phyloP scores from a whole-genome alignment of 2,888 invertebrate genomes.

The Apoderus coryli region DNA sequence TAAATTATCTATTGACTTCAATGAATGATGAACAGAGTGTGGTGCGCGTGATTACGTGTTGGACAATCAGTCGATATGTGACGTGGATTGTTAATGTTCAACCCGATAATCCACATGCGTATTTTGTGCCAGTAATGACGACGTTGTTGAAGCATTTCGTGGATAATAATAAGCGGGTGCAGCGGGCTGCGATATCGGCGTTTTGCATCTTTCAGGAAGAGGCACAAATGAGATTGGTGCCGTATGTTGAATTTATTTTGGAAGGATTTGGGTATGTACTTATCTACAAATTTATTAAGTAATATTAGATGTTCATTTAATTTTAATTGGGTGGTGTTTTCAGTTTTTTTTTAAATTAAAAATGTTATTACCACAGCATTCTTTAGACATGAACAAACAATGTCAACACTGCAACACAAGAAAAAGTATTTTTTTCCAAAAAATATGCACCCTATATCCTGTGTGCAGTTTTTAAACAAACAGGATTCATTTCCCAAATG shows the following conservation, averaged over 20 bases:
- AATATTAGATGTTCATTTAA: too few species aligned
- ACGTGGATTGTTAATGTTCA: slow-evolving; percentile 59
- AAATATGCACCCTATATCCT: too few species aligned
- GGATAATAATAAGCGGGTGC: slow-evolving; percentile 61
- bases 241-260: slow-evolving; percentile 54
- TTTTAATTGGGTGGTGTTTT: too few species aligned
- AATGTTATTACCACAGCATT: too few species aligned
- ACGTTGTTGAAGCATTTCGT: slow-evolving; percentile 52
- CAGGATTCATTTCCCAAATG: too few species aligned
- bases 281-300: too few species aligned
- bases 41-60: slow-evolving; percentile 62
- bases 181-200: slow-evolving; percentile 64
- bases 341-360: too few species aligned
- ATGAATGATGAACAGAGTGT: slow-evolving; percentile 53
- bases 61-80: slow-evolving; percentile 62
- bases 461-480: too few species aligned
- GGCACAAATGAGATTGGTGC: slow-evolving; percentile 56
- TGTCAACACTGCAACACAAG: too few species aligned
- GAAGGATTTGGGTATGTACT: slow-evolving; percentile 50
- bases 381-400: too few species aligned
- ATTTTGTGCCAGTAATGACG: slow-evolving; percentile 54
- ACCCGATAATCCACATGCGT: slow-evolving; percentile 30
- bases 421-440: too few species aligned
- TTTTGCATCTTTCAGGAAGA: slow-evolving; percentile 69
- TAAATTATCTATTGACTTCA: slow-evolving; percentile 51